Evolutionary conservation across 2,888 invertebrate genomes (phyloP), one percentile per base, ranked within the genome.

Genomic region (Cataglyphis altisquamis): DNA sequence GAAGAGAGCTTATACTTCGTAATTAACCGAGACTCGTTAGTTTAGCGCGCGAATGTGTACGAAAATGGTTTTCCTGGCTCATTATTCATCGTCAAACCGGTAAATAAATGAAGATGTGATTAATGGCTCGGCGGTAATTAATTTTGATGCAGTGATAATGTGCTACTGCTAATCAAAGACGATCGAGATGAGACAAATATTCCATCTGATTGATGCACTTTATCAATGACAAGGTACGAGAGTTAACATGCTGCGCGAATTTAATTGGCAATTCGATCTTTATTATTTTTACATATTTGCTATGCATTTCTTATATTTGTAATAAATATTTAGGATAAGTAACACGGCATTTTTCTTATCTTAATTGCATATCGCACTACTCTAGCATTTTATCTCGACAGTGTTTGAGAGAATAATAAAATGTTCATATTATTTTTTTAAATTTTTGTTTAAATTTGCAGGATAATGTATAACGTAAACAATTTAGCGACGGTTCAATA

Each of bases 61-160:
- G 36, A 52, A 66, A 75, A 25, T 66, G 36, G 5, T 66, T 75
- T 66, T 66, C 75, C 66, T 48, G 48, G 15, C 48, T 66, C 66
- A 36, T 75, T 48, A 75, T 66, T 60, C 75, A 75, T 52, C 75
- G 64, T 73, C 73, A 41, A 41, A 48, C 9, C 25, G 10, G 48
- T 32, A 66, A 45, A 45, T 52, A 25, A 74, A 74, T 41, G 62
- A 75, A 75, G 64, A 21, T 66, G 64, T 48, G 64, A 75, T 75
- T 75, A 75, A 75, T 75, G 48, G 18, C 48, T 45, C 64, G 25
- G 36, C 6, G 36, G 48, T 75, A 57, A 75, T 57, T 75, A 75
- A 64, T 66, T 75, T 36, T 25, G 36, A 75, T 36, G 66, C 45
- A 66, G 48, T 52, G 48, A 75, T 66, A 66, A 45, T 32, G 21